Percentiles rank a stretch among this genome's conserved stretches.
phyloP scores from a whole-genome alignment of 2,797 vertebrate species.

The Ceryle rudis region DNA sequence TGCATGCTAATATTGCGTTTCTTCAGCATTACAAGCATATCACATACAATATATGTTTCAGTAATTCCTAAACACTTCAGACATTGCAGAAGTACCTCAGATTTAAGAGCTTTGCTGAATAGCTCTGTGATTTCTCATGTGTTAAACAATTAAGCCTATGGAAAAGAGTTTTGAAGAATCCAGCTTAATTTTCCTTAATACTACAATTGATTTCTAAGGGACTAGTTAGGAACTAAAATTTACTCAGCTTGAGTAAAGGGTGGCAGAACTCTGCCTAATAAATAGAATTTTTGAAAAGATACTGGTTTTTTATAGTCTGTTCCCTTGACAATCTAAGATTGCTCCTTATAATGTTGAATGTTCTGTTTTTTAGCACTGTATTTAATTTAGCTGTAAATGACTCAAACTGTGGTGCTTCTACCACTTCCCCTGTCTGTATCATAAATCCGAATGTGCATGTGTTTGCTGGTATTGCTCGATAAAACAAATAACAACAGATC shows the following conservation, averaged over 20 bases:
- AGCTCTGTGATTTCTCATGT: neutral
- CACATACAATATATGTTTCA: neutral
- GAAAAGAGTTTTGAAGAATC: slow-evolving; percentile 31
- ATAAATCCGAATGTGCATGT: slow-evolving; percentile 54
- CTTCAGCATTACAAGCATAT: neutral
- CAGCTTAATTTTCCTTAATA: slow-evolving; percentile 30
- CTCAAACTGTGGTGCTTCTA: slow-evolving; percentile 15
- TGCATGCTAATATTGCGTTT: neutral
- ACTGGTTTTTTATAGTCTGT: neutral
- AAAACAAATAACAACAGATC: slow-evolving; percentile 55
- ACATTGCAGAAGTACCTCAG: neutral
- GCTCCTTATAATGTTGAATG: neutral
- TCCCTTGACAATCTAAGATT: neutral
- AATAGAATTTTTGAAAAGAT: slow-evolving; percentile 27
- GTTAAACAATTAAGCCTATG: neutral
- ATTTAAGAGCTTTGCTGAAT: neutral
- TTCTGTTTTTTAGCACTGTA: neutral
- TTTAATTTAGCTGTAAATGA: slow-evolving; percentile 49
- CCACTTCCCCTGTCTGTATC: neutral
- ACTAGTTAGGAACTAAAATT: slow-evolving; percentile 22
- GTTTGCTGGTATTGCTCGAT: slow-evolving; percentile 34
- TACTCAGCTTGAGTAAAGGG: neutral
- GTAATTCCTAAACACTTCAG: neutral
- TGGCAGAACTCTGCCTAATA: slow-evolving; percentile 24
- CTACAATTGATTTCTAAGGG: neutral